Conservation (phyloP, 2,113 vertebrate genomes). For the Mus pahari region DNA sequence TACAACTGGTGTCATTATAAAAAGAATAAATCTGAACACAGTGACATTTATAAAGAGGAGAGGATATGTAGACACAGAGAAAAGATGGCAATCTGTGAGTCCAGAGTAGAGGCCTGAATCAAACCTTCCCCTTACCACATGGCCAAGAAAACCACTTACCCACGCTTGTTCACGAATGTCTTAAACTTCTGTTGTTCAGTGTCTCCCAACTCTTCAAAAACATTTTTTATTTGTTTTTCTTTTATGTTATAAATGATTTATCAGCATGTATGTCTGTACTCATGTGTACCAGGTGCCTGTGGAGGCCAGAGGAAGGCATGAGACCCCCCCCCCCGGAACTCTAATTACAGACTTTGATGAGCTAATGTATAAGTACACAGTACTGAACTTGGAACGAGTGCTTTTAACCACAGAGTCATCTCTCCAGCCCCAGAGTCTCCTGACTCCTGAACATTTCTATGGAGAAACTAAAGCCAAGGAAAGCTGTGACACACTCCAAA, state of each 20-base stretch:
- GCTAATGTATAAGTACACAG: neutral
- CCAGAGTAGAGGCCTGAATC: neutral
- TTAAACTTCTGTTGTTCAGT: neutral
- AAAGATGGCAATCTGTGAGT: neutral
- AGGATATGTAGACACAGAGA: neutral
- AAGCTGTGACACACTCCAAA: neutral
- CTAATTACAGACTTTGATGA: neutral
- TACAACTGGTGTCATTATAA: neutral
- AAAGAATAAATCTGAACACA: constrained; percentile 34
- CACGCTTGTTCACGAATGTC: neutral
- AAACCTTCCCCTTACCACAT: neutral
- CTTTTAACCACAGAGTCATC: neutral
- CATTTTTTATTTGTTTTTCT: neutral
- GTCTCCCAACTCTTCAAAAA: neutral
- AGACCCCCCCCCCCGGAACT: neutral
- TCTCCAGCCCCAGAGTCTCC: neutral
- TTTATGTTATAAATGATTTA: neutral
- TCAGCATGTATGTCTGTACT: neutral
- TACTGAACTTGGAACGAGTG: neutral
- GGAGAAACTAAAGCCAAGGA: neutral
- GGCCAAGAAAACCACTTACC: neutral
- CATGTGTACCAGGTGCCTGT: neutral
- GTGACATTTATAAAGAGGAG: neutral
- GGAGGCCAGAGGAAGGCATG: neutral
- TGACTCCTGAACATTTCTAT: neutral